Percentiles rank a stretch among this genome's conserved stretches.
Conservation (phyloP, 2,797 vertebrate genomes). For the Cyprinella venusta region DNA sequence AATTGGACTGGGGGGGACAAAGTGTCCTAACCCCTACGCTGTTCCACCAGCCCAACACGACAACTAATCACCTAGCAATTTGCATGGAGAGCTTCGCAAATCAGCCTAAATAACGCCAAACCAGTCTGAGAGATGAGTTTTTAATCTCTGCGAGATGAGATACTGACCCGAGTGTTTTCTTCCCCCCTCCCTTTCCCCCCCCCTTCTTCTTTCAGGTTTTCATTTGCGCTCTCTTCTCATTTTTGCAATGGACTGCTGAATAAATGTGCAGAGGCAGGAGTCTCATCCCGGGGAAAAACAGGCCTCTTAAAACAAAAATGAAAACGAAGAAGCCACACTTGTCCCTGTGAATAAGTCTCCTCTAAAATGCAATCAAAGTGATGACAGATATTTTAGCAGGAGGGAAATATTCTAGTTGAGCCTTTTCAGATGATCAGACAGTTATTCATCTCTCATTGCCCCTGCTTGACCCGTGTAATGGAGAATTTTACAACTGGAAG, state of each 20-base stretch:
- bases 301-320: constrained; percentile 75
- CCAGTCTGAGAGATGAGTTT: constrained; percentile 91
- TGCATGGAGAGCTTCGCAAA: constrained; percentile 82
- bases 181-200: constrained; percentile 9
- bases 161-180: constrained; percentile 84
- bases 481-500: constrained; percentile 79
- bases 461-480: constrained; percentile 84
- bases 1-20: constrained; percentile 79
- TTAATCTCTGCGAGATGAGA: constrained; percentile 94
- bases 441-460: constrained; percentile 83
- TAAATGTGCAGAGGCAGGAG: constrained; percentile 87
- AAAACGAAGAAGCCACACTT: constrained; percentile 57
- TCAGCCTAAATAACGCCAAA: constrained; percentile 82
- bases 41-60: constrained; percentile 78
- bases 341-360: constrained; percentile 81
- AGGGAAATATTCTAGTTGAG: constrained; percentile 75
- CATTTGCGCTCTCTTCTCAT: constrained; percentile 51
- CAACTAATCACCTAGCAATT: constrained; percentile 86
- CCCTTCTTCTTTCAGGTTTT: constrained; percentile 56
- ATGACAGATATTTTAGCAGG: constrained; percentile 79
- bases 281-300: constrained; percentile 74
- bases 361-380: constrained; percentile 85
- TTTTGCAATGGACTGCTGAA: constrained; percentile 80
- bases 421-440: constrained; percentile 70
- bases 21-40: constrained; percentile 78